Evolutionary conservation across 1,140 invertebrate species (phyloP), one percentile per base, ranked within the genome.

Genomic region (Drosophila tsacasi): DNA sequence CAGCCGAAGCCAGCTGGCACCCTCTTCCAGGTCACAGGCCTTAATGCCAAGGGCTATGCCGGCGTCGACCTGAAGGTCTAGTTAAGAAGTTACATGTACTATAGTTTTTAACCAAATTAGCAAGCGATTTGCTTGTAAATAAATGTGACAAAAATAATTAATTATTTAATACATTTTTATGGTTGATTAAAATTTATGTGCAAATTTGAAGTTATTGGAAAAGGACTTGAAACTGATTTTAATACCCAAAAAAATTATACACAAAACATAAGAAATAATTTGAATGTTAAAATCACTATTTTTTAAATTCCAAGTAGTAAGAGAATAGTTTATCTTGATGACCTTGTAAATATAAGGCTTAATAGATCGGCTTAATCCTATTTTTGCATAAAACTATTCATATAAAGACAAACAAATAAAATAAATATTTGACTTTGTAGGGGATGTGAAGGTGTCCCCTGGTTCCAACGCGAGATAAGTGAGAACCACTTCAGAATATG

Each of bases 11-110:
- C 95, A 10, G 95, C 96, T 47, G 97, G 97, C 10, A 94, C 95
- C 60, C 93, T 97, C 17, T 98, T 97, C 91, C 94, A 94, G 64
- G 93, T 98, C 8, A 95, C 94, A 3, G 95, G 95, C 9, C 93
- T 97, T 19, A 95, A 94, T 10, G 95, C 94, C 2, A 94, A 93
- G 64, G 97, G 96, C 12, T 92, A 59, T 42, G 46, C 86, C 1
- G 86, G 86, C 5, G 83, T 86, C 7, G 50, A 37, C 23, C 58
- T 90, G 4, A 90, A 82, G 62, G 54, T 90, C 66, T 90, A 82
- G 74, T 40, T n/a, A 15, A 21, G 15, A 47, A 27, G 37, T 5
- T 67, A 30, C 15, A 47, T 23, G 21, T 55, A 68, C 6, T 23
- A 63, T 44, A 62, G 57, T 5, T 42, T 63, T 10, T 63, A 62